Evolutionary conservation across 2,797 vertebrate species (phyloP).

Genomic region (Spinus pinus): DNA sequence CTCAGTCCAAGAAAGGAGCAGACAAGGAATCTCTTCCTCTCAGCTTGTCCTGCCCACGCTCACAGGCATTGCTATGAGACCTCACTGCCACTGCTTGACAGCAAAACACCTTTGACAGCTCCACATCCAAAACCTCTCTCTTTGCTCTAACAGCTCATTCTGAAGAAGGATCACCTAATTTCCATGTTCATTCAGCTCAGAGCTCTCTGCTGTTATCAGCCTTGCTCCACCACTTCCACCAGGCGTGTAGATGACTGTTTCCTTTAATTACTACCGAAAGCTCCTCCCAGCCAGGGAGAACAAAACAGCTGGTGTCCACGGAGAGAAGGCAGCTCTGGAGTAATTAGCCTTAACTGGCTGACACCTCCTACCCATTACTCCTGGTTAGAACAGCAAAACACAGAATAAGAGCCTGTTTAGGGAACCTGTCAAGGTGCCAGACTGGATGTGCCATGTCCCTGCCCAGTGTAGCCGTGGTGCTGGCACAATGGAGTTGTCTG

Average conservation of each 20-base stretch:
- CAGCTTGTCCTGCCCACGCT: not conserved
- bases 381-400: slow-evolving; percentile 20
- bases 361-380: slow-evolving; percentile 37
- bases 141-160: not conserved
- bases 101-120: not conserved
- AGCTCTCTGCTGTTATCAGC: slow-evolving; percentile 37
- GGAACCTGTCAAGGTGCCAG: not conserved
- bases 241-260: not conserved
- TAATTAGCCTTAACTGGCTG: slow-evolving; percentile 51
- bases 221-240: slow-evolving; percentile 15
- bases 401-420: not conserved
- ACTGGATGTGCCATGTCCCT: not conserved
- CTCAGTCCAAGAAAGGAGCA: not conserved
- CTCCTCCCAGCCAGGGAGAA: slow-evolving; percentile 49
- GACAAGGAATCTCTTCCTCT: not conserved
- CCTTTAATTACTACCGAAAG: slow-evolving; percentile 47
- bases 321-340: slow-evolving; percentile 7
- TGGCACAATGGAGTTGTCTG: not conserved
- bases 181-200: slow-evolving; percentile 16
- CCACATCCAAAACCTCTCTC: not conserved
- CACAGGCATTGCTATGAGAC: not conserved
- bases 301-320: slow-evolving; percentile 37
- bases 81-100: not conserved
- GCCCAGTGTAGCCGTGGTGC: fast-evolving
- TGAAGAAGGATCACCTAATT: slow-evolving; percentile 30